Percentiles rank a stretch among this genome's conserved stretches.
Conservation (phyloP, 1,140 invertebrate species). For the Polyergus mexicanus region DNA sequence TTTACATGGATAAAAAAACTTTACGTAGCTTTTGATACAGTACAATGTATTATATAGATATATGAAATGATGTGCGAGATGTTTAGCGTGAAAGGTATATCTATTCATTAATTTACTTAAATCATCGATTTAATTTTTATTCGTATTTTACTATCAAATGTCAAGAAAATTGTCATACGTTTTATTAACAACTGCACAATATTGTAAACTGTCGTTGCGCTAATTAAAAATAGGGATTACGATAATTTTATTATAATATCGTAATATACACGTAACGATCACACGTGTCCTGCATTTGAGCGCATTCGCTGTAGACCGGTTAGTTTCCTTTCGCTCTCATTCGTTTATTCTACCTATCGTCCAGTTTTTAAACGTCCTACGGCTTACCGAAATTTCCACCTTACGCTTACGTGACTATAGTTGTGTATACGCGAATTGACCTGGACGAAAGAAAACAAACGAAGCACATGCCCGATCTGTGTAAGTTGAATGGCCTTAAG, state of each 20-base stretch:
- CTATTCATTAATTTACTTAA: neutral
- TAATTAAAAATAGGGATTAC: neutral
- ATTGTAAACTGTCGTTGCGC: neutral
- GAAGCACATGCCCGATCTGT: constrained; percentile 31
- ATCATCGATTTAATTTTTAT: neutral
- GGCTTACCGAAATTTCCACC: constrained; percentile 18
- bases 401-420: constrained; percentile 13
- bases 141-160: neutral
- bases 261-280: neutral
- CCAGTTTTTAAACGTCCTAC: neutral
- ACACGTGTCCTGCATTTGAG: neutral
- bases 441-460: constrained; percentile 41
- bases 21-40: neutral
- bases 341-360: neutral
- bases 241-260: neutral
- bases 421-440: constrained; percentile 25
- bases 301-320: neutral
- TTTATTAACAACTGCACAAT: neutral
- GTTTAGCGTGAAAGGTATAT: neutral
- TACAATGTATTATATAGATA: neutral
- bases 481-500: constrained; percentile 61
- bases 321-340: neutral
- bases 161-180: neutral
- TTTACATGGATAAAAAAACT: neutral
- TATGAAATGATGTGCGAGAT: neutral